Conservation (phyloP, 2,888 invertebrate genomes). For the Nasonia oneida region DNA sequence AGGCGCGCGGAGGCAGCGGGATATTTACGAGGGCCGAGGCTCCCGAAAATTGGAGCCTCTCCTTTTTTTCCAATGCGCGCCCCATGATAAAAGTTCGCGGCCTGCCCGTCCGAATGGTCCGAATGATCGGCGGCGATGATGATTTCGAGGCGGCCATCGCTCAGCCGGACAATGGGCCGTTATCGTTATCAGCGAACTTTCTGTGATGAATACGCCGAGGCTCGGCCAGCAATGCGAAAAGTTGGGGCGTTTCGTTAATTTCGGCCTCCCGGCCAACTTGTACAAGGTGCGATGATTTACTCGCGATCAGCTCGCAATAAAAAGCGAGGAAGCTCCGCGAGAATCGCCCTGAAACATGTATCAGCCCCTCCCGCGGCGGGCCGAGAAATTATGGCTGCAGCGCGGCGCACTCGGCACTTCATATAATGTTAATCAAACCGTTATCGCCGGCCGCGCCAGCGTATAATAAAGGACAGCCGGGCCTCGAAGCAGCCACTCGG, state of each 20-base stretch:
- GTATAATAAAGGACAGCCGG: constrained; percentile 27
- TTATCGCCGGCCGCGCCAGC: constrained; percentile 24
- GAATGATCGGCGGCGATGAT: background rate
- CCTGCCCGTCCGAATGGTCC: no score
- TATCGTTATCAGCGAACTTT: constrained; percentile 6
- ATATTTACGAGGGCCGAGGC: background rate
- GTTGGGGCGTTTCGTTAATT: constrained; percentile 5
- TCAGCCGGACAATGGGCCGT: background rate
- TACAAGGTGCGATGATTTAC: background rate
- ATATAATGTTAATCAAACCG: constrained; percentile 55
- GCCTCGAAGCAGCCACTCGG: constrained; percentile 8
- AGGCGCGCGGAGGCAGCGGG: background rate
- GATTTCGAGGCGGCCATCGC: background rate
- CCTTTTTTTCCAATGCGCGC: no score
- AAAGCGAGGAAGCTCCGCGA: background rate
- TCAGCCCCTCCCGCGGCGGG: no score
- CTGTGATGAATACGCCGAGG: background rate
- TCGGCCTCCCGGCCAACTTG: background rate
- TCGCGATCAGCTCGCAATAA: background rate
- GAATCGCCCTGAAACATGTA: background rate
- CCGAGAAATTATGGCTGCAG: background rate
- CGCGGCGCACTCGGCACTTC: constrained; percentile 19
- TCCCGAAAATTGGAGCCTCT: no score
- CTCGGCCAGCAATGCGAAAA: background rate
- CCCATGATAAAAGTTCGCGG: constrained; percentile 10